These are phyloP conservation scores for Rhizoglyphus robini DNA, from an alignment of 1,140 invertebrate genomes.

Conservation along the genomic window DNA sequence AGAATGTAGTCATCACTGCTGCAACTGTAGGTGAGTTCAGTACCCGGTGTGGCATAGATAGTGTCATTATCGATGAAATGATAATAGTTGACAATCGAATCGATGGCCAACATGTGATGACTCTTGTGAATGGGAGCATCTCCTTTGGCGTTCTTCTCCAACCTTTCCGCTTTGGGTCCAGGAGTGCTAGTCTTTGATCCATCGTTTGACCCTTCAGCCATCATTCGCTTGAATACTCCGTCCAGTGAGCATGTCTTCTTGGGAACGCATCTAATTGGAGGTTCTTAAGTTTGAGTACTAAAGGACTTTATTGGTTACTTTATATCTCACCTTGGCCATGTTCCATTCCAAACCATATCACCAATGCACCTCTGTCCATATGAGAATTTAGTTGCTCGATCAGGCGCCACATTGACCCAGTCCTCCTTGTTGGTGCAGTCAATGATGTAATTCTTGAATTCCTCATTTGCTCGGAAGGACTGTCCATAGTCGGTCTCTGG, in stretches of 20 bases:
- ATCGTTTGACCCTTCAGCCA: not conserved
- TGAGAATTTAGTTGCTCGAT: not conserved
- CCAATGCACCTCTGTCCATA: not conserved
- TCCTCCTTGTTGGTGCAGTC: not conserved
- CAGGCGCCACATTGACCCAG: not conserved
- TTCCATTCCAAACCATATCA: slow-evolving; percentile 19
- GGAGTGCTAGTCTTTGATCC: not conserved
- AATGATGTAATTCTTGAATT: slow-evolving; percentile 9
- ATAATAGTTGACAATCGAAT: slow-evolving; percentile 1
- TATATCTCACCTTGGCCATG: too few relatives aligned
- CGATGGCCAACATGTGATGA: slow-evolving; percentile 8
- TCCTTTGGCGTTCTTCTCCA: not conserved
- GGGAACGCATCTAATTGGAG: slow-evolving; percentile 7
- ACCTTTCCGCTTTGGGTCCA: not conserved
- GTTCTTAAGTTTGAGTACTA: too few relatives aligned
- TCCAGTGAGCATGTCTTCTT: not conserved
- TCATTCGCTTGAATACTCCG: not conserved
- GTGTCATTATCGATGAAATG: slow-evolving; percentile 2
- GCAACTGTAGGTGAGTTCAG: not conserved
- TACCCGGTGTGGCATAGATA: slow-evolving; percentile 3
- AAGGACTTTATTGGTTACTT: too few relatives aligned
- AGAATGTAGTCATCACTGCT: not conserved
- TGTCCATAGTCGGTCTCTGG: slow-evolving; percentile 7
- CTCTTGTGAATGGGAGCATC: not conserved
- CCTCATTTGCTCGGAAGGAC: not conserved